Evolutionary conservation across 2,888 invertebrate species (phyloP), one percentile per base, ranked within the genome.

Genomic region (Barypeithes pellucidus): DNA sequence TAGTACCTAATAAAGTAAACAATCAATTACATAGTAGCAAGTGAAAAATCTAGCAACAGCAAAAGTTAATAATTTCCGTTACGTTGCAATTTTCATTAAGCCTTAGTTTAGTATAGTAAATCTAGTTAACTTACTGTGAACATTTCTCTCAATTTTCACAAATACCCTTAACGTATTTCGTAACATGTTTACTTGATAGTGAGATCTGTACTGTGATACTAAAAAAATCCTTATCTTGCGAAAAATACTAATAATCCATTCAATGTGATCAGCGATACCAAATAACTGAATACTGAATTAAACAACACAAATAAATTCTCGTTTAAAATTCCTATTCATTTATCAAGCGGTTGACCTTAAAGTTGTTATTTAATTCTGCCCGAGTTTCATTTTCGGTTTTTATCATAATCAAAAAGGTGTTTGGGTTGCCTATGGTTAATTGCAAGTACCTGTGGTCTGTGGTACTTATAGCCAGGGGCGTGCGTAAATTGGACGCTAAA

Each of bases 81-180:
- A n/a, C n/a, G n/a, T n/a, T n/a, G n/a, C n/a, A n/a, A n/a, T n/a
- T n/a, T n/a, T n/a, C n/a, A n/a, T n/a, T n/a, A n/a, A n/a, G n/a
- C n/a, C n/a, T n/a, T n/a, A n/a, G n/a, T n/a, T n/a, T n/a, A n/a
- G n/a, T n/a, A n/a, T n/a, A n/a, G n/a, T n/a, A n/a, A n/a, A n/a
- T n/a, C n/a, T n/a, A n/a, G n/a, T n/a, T n/a, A n/a, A 78, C 78
- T 78, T 73, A 78, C 78, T 73, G 41, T 76, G 72, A 11, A 75
- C 60, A 61, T 77, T 70, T 67, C 63, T 74, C 24, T 73, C 75
- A 16, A 72, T 45, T 57, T 43, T 50, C 29, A 73, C 72, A 22
- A 78, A 63, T 43, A 77, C 45, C 43, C 57, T 73, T 8, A 75
- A 62, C 18, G 71, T 72, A 41, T 57, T 77, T 71, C 71, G 63